These are phyloP conservation scores for Sigmodon hispidus DNA, from an alignment of 2,113 vertebrate genomes.

Conservation along the genomic window DNA sequence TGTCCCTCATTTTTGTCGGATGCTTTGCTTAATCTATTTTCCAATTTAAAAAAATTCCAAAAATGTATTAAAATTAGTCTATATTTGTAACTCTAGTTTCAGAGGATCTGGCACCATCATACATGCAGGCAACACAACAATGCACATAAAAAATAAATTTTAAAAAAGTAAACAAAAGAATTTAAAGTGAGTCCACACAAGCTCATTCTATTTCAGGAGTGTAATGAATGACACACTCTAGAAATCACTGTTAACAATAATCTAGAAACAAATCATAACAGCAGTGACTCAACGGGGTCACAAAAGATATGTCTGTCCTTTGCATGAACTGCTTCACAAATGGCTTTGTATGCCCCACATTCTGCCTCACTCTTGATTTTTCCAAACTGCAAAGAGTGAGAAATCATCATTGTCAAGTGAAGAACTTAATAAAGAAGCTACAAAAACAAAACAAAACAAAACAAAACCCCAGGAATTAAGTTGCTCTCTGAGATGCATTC, in stretches of 20 bases:
- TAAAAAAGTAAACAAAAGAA: neutral
- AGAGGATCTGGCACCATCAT: neutral
- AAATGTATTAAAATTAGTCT: neutral
- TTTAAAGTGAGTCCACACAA: neutral
- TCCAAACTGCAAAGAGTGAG: neutral
- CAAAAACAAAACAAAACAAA: no score
- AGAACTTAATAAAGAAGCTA: conserved; percentile 20
- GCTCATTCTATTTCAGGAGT: neutral
- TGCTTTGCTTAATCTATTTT: neutral
- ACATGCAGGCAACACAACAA: neutral
- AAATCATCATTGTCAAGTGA: conserved; percentile 34
- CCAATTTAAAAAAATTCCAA: neutral
- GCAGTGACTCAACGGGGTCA: neutral
- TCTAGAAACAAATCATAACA: neutral
- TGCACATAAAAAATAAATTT: neutral
- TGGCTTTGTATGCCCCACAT: neutral
- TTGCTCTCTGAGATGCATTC: neutral
- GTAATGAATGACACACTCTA: neutral
- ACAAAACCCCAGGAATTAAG: neutral
- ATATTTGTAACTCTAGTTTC: neutral
- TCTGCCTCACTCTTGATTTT: neutral
- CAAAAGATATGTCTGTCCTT: neutral
- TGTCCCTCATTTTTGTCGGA: neutral
- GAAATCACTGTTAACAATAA: neutral
- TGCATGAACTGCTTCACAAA: no score